These are phyloP conservation scores for Regulus satrapa DNA, from an alignment of 2,113 vertebrate genomes.

Conservation along the genomic window DNA sequence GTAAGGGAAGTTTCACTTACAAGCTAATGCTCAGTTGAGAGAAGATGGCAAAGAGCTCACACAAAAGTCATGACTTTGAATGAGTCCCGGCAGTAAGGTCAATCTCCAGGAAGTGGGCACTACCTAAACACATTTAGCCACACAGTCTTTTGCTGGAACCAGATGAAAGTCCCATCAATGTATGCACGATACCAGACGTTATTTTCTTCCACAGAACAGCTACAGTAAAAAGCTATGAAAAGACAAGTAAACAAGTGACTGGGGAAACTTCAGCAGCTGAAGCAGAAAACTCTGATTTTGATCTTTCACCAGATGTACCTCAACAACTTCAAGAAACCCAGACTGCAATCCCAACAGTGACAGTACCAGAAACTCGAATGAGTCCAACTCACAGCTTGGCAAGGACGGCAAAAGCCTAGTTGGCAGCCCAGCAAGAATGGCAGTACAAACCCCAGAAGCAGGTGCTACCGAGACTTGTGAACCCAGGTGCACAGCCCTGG, in stretches of 20 bases:
- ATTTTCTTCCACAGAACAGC: not conserved
- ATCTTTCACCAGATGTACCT: not conserved
- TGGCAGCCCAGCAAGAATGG: not conserved
- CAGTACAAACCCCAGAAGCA: not conserved
- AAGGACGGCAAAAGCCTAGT: not conserved
- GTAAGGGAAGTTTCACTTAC: not conserved
- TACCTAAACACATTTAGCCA: not conserved
- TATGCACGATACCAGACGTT: not conserved
- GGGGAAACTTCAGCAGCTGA: not conserved
- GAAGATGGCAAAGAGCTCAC: not conserved
- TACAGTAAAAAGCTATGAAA: not conserved
- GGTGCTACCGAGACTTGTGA: not conserved
- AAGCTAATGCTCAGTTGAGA: not conserved
- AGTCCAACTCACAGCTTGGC: not conserved
- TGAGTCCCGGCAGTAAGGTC: not conserved
- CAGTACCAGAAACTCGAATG: not conserved
- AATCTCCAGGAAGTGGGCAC: not conserved
- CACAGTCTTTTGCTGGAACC: not conserved
- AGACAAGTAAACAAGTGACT: not conserved
- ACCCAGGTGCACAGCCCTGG: constrained; percentile 19
- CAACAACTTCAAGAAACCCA: not conserved
- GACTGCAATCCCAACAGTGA: not conserved
- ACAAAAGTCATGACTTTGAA: accelerated
- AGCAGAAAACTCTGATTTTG: not conserved
- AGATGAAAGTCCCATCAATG: not conserved